Evolutionary conservation across 64 coral and sea anemone species (phyloP).

Genomic region (Montipora foliosa): DNA sequence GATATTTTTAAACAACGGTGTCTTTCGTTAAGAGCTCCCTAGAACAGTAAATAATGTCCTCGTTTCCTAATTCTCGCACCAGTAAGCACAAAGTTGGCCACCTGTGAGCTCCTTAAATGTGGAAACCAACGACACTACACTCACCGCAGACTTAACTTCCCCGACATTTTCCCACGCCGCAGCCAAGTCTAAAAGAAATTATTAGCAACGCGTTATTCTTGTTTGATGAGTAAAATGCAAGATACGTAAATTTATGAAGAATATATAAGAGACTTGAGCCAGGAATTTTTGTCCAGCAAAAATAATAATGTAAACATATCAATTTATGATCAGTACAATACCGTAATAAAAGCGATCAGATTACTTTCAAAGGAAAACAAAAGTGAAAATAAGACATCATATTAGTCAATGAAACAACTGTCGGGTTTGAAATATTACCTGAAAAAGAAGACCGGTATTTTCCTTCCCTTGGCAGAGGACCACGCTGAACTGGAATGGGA

Average conservation of each 20-base stretch:
- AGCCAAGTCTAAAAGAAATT: slow-evolving; percentile 38
- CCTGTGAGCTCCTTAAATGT: not conserved
- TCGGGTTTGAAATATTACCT: slow-evolving; percentile 16
- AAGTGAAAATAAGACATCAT: slow-evolving; percentile 20
- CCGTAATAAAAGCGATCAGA: not conserved
- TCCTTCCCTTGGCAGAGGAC: slow-evolving; percentile 39
- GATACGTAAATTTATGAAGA: not conserved
- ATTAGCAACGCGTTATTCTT: not conserved
- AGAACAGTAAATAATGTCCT: not conserved
- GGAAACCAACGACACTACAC: slow-evolving; percentile 7
- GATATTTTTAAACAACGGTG: not conserved
- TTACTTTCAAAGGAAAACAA: not conserved
- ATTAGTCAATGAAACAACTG: not conserved
- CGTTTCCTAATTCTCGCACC: not conserved
- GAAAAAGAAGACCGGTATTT: slow-evolving; percentile 56
- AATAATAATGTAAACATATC: slow-evolving; percentile 13
- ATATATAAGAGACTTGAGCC: not conserved
- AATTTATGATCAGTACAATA: slow-evolving; percentile 23
- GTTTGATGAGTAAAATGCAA: not conserved
- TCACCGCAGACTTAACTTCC: slow-evolving; percentile 71
- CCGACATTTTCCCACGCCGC: slow-evolving; percentile 80
- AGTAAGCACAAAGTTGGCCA: not conserved
- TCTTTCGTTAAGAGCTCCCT: not conserved
- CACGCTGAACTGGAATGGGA: slow-evolving; percentile 65
- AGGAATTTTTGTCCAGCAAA: not conserved